phyloP scores from a whole-genome alignment of 2,113 vertebrate genomes.

The Ctenomys sociabilis region DNA sequence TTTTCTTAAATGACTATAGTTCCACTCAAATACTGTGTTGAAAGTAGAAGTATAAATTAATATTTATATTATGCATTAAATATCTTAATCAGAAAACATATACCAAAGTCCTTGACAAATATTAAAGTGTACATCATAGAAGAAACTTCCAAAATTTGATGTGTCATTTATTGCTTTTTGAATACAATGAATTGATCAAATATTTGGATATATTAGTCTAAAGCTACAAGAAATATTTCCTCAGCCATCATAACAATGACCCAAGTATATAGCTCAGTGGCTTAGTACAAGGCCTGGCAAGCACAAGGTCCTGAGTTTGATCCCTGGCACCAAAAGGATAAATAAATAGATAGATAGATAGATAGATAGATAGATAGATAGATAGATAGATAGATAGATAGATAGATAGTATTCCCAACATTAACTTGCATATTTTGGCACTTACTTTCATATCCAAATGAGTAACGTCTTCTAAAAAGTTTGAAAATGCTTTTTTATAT shows the following conservation, averaged over 20 bases:
- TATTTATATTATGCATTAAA: neutral
- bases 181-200: neutral
- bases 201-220: neutral
- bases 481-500: neutral
- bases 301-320: no score
- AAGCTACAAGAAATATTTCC: neutral
- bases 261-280: no score
- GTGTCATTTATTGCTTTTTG: neutral
- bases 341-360: no score
- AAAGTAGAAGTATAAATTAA: neutral
- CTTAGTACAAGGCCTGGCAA: no score
- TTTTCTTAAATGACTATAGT: neutral
- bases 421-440: neutral
- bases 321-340: no score
- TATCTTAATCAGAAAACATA: neutral
- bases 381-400: no score
- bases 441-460: neutral
- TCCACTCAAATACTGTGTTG: neutral
- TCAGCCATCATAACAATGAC: neutral
- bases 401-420: no score
- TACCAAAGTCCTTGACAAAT: neutral
- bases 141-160: neutral
- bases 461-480: neutral
- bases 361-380: no score
- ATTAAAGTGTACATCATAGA: neutral